These are phyloP conservation scores for Aleiodes testaceus DNA, from an alignment of 2,888 invertebrate species.

Conservation along the genomic window DNA sequence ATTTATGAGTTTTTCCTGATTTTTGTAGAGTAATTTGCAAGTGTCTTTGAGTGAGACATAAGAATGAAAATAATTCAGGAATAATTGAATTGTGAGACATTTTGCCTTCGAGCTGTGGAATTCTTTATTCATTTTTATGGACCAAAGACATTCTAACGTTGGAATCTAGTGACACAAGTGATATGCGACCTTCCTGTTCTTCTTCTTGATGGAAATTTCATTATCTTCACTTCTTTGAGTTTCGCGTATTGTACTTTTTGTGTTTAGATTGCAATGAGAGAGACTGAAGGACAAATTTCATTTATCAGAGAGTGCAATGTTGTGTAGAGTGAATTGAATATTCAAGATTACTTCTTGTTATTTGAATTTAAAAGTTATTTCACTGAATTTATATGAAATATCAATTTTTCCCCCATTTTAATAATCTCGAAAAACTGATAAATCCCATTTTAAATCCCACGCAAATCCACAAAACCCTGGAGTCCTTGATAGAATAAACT, in stretches of 20 bases:
- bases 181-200: constrained; percentile 39
- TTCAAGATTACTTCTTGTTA: too few species aligned
- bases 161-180: constrained; percentile 28
- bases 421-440: neutral
- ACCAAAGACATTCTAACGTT: neutral
- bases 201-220: constrained; percentile 46
- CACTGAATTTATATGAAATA: too few species aligned
- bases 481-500: neutral
- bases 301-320: too few species aligned
- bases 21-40: too few species aligned
- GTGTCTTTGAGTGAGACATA: neutral
- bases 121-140: neutral
- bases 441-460: neutral
- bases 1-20: too few species aligned
- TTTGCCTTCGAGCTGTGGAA: neutral
- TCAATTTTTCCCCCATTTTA: neutral
- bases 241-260: neutral
- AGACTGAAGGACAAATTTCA: neutral
- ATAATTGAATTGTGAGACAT: neutral
- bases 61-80: neutral
- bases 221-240: constrained; percentile 41
- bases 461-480: neutral
- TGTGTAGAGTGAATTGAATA: too few species aligned
- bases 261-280: neutral
- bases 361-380: too few species aligned